These are phyloP conservation scores for Drosophila picticornis DNA, from an alignment of 2,888 invertebrate genomes.

Conservation along the genomic window DNA sequence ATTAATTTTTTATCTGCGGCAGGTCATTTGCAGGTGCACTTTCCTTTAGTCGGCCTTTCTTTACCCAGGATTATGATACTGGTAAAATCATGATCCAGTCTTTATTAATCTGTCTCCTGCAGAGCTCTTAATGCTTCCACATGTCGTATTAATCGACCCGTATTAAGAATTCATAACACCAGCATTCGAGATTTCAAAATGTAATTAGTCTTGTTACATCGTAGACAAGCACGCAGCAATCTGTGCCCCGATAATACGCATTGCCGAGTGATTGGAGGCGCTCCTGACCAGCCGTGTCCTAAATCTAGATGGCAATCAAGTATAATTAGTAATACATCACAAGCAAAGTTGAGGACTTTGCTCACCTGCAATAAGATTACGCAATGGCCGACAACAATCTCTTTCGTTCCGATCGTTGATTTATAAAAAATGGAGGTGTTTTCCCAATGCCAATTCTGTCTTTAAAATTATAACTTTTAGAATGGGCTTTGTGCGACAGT, in stretches of 20 bases:
- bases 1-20: not conserved
- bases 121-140: conserved; percentile 99
- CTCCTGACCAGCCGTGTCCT: conserved; percentile 99
- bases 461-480: conserved; percentile 98
- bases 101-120: conserved; percentile 91
- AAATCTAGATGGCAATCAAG: conserved; percentile 89
- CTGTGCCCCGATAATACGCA: conserved; percentile 99
- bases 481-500: conserved; percentile 94
- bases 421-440: conserved; percentile 99
- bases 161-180: conserved; percentile 99
- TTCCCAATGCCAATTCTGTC: conserved; percentile 98
- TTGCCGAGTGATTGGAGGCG: conserved; percentile 98
- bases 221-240: conserved; percentile 98
- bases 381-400: conserved; percentile 98
- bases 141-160: no score
- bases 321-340: not conserved
- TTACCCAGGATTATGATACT: not conserved
- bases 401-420: conserved; percentile 99
- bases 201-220: conserved; percentile 99
- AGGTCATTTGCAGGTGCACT: not conserved
- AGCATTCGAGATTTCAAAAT: conserved; percentile 99
- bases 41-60: not conserved
- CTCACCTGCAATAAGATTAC: conserved; percentile 97
- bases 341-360: not conserved
- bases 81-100: not conserved